These are phyloP conservation scores for Catharus ustulatus DNA, from an alignment of 2,797 vertebrate genomes.

Conservation along the genomic window DNA sequence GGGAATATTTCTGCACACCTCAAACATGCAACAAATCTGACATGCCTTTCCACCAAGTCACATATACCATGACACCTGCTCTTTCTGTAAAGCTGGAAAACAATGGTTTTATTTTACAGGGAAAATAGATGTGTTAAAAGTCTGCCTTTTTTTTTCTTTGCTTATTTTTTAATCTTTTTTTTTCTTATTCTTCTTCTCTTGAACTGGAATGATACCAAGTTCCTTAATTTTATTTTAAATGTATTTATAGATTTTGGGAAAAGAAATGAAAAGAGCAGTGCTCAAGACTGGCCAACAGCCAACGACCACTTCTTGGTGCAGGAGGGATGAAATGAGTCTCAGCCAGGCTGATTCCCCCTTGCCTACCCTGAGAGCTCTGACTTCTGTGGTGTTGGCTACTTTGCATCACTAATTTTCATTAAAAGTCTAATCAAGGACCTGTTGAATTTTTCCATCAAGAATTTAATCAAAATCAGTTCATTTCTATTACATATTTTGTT, in stretches of 20 bases:
- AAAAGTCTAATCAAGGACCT: background rate
- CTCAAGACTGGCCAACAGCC: background rate
- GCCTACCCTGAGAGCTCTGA: background rate
- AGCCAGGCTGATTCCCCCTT: background rate
- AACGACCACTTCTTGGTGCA: background rate
- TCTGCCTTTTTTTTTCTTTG: background rate
- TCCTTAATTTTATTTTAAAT: conserved; percentile 40
- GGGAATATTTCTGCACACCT: background rate
- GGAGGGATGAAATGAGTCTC: background rate
- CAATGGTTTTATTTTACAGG: background rate
- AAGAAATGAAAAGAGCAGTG: conserved; percentile 10
- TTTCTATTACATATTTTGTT: background rate
- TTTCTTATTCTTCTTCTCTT: background rate
- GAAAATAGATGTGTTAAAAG: background rate
- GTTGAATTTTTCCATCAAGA: conserved; percentile 9
- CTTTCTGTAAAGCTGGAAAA: background rate
- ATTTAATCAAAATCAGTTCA: background rate
- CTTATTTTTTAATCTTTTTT: background rate
- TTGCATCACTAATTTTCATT: conserved; percentile 1
- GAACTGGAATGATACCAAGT: background rate
- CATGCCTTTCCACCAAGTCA: background rate
- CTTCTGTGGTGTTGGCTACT: background rate
- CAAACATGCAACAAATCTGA: background rate
- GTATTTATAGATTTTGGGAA: conserved; percentile 16
- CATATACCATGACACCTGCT: background rate